Evolutionary conservation across 92 coral and sea anemone genomes (phyloP), one percentile per base, ranked within the genome.

Genomic region (Zoanthus sociatus): DNA sequence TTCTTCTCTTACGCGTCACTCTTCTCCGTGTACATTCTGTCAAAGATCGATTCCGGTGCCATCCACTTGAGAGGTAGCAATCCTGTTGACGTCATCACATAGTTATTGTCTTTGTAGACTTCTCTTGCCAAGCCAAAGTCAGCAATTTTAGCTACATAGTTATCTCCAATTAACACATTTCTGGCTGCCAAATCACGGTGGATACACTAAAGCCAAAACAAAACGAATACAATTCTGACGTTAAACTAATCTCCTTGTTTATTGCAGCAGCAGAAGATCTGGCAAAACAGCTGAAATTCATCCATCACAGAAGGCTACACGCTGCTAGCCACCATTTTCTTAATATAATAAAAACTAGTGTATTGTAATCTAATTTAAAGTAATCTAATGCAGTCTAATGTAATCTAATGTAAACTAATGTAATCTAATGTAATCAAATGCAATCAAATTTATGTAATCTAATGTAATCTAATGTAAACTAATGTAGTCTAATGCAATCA

Each of bases 171-270:
- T 78, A 89, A 84, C 50, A 89, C 83, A 61, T 89, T 89, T 47
- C 92, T 68, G 3, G 92, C 92, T 58, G 92, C 92, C 64, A 89
- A 83, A 75, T 89, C 92, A 70, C 92, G 92, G 74, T 89, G 92
- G 55, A 89, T 54, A 47, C 87, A 89, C 92, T 89, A 31, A 15
- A 61, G 16, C n/a, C 78, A 15, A 78, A 87, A 26, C 9, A 10
- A 37, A 37, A 16, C n/a, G 21, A 15, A 18, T 1, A 37, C 48
- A 10, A 44, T 42, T 5, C 14, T 32, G 37, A 71, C 12, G 26
- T 63, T 63, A 63, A 6, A 7, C 12, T 50, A 50, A 50, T 7
- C 55, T 50, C 55, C 55, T 50, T 50, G 12, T 50, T 2, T 37
- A 4, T 37, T 37, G 42, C 42, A 37, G 42, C 4, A 37, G 3